A percentile compares a stretch with the other conserved stretches of the same genome.
Evolutionary conservation across 2,888 invertebrate species (phyloP).

Genomic region (Drosophila meridiana): DNA sequence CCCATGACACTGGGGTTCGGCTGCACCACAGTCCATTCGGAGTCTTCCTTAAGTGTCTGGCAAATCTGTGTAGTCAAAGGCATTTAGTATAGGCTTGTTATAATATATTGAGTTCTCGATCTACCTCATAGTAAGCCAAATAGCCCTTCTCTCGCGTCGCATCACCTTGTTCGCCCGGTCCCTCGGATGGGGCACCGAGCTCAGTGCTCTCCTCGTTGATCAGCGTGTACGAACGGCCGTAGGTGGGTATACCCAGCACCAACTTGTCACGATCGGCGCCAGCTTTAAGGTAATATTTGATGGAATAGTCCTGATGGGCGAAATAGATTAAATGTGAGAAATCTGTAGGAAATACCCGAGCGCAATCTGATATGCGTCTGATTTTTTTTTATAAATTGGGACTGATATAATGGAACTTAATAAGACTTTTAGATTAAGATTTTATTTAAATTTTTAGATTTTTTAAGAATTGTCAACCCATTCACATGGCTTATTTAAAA

Average conservation of each 20-base stretch:
- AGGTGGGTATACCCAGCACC: conserved; percentile 94
- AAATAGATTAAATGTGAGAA: not conserved
- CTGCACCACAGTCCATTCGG: conserved; percentile 92
- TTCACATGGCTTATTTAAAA: too few species aligned
- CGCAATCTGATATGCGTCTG: too few species aligned
- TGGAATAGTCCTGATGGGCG: conserved; percentile 90
- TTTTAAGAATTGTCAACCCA: too few species aligned
- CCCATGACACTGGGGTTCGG: conserved; percentile 94
- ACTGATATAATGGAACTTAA: too few species aligned
- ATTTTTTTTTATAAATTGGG: too few species aligned
- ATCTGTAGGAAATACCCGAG: too few species aligned
- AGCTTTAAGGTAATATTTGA: conserved; percentile 91
- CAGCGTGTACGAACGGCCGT: conserved; percentile 95
- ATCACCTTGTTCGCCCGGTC: conserved; percentile 95
- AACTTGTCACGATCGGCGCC: conserved; percentile 93
- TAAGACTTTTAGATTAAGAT: too few species aligned
- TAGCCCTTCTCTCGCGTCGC: conserved; percentile 97
- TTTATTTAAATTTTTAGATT: too few species aligned
- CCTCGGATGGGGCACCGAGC: conserved; percentile 95
- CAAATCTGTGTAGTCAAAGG: conserved; percentile 89
- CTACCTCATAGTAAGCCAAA: conserved; percentile 95
- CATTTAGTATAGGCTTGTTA: not conserved
- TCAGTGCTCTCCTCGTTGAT: conserved; percentile 94
- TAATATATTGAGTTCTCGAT: not conserved
- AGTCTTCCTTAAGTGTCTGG: conserved; percentile 90